Base-by-base conservation (phyloP, 2,888 invertebrate genomes). In the Drosophila melanosoma region DNA sequence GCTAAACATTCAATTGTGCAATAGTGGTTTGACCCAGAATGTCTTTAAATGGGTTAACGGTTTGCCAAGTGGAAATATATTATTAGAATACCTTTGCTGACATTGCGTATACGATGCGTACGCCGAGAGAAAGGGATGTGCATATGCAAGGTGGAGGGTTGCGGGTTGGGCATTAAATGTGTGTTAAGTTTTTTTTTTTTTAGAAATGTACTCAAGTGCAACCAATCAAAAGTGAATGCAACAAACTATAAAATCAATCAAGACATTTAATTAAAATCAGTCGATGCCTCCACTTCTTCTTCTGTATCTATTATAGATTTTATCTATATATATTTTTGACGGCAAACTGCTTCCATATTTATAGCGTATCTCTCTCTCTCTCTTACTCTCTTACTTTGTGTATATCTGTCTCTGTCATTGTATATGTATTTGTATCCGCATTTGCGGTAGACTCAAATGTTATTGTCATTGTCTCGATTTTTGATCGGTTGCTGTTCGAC, bases 371-470 rank as follows among this genome's bases (percentile, higher is more conserved):
- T 48, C 10, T 35, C 32, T 51, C n/a, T 56, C 6, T 35, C 11
- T 23, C 1, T 52, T 20, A 49, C 15, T 60, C 48, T 38, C 8
- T 36, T 20, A 32, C 20, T 48, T 29, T 32, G 23, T 54, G 17
- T 69, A 32, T 40, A 32, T 40, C 35, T 45, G 29, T 65, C 40
- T 59, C 36, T 54, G 36, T 61, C 33, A 10, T 2, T 26, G 7
- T 36, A 5, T 58, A 54, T 73, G 51, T 81, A 70, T 59, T 29
- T 83, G 40, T 52, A 67, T 64, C 62, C 62, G 61, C 63, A 61
- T 85, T 83, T 88, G 89, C 70, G 87, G 89, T 86, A 86, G 87
- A 64, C 86, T 69, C 68, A 52, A 74, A 49, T 76, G 57, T 59
- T 69, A 15, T 29, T 66, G 57, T 12, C 35, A 29, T 32, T 53